Percentiles rank a stretch among this genome's conserved stretches.
phyloP scores from a whole-genome alignment of 1,140 invertebrate species.

The Drosophila carrolli region DNA sequence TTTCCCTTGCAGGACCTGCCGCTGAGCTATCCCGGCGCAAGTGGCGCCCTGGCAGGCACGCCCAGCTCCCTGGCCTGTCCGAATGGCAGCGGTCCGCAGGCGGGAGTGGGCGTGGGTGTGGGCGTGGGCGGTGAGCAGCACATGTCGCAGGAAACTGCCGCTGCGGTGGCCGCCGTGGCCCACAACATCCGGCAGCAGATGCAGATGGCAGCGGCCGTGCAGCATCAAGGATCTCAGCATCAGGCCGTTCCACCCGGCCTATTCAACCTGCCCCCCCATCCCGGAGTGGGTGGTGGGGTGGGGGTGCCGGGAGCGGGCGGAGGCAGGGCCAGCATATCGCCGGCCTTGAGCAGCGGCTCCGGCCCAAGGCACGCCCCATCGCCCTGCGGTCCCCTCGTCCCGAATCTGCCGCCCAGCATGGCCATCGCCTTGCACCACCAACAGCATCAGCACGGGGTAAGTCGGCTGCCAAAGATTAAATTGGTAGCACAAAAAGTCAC shows the following conservation, averaged over 20 bases:
- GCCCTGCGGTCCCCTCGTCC: slow-evolving; percentile 71
- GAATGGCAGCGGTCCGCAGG: slow-evolving; percentile 60
- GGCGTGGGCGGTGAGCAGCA: slow-evolving; percentile 48
- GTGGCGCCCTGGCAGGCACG: slow-evolving; percentile 42
- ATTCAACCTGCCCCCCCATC: slow-evolving; percentile 80
- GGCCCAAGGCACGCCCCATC: slow-evolving; percentile 79
- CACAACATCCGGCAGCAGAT: slow-evolving; percentile 90
- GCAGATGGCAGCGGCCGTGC: slow-evolving; percentile 89
- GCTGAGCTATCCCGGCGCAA: slow-evolving; percentile 76
- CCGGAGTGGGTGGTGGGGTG: slow-evolving; percentile 56
- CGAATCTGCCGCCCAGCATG: slow-evolving; percentile 81
- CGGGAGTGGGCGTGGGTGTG: slow-evolving; percentile 13
- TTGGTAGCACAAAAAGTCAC: no score
- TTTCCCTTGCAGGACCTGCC: slow-evolving; percentile 82
- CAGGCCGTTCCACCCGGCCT: slow-evolving; percentile 84
- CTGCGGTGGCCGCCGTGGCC: slow-evolving; percentile 84
- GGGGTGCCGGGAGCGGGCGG: slow-evolving; percentile 74
- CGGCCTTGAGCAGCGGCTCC: slow-evolving; percentile 75
- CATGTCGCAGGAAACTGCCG: slow-evolving; percentile 83
- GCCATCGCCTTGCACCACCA: slow-evolving; percentile 75
- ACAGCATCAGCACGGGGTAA: slow-evolving; percentile 67
- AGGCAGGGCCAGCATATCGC: slow-evolving; percentile 77
- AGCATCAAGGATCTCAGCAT: slow-evolving; percentile 70
- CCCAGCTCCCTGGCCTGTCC: slow-evolving; percentile 64
- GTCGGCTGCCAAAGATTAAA: no score